phyloP scores from a whole-genome alignment of 2,888 invertebrate species.

The Tortricodes alternella region DNA sequence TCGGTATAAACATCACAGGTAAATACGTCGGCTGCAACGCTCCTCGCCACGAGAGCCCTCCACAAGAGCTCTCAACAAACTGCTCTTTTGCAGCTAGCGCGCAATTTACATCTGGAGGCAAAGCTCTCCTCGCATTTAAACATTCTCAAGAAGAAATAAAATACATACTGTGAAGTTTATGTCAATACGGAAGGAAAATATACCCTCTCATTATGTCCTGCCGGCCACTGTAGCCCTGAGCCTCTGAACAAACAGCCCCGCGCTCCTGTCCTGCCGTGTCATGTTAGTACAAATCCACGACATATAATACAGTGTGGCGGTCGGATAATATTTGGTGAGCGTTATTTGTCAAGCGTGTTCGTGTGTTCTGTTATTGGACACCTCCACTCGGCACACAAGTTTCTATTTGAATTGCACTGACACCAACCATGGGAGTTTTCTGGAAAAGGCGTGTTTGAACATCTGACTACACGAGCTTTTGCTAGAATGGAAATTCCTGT shows the following conservation, averaged over 20 bases:
- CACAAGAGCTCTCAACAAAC: slow-evolving; percentile 63
- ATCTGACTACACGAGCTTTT: slow-evolving; percentile 42
- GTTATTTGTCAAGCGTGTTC: slow-evolving; percentile 78
- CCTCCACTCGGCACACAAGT: slow-evolving; percentile 70
- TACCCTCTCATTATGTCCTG: slow-evolving; percentile 47
- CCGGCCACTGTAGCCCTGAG: slow-evolving; percentile 55
- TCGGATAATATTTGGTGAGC: slow-evolving; percentile 75
- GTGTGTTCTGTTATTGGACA: slow-evolving; percentile 78
- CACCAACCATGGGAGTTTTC: slow-evolving; percentile 62
- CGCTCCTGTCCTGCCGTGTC: slow-evolving; percentile 62
- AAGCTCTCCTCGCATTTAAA: not conserved
- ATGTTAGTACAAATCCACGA: slow-evolving; percentile 73
- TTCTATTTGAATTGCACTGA: slow-evolving; percentile 69
- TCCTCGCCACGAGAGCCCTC: slow-evolving; percentile 58
- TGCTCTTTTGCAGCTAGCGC: slow-evolving; percentile 67
- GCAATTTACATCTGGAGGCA: slow-evolving; percentile 49
- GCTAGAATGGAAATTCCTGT: slow-evolving; percentile 33
- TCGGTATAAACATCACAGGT: slow-evolving; percentile 65
- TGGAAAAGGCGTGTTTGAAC: slow-evolving; percentile 56
- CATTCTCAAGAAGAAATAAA: not conserved
- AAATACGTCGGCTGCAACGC: slow-evolving; percentile 58
- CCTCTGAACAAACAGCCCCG: slow-evolving; percentile 60
- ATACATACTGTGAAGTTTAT: not conserved
- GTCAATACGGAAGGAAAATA: too few species aligned
- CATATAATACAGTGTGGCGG: slow-evolving; percentile 67